Evolutionary conservation across 2,888 invertebrate species (phyloP).

Genomic region (Galerucella pusilla): DNA sequence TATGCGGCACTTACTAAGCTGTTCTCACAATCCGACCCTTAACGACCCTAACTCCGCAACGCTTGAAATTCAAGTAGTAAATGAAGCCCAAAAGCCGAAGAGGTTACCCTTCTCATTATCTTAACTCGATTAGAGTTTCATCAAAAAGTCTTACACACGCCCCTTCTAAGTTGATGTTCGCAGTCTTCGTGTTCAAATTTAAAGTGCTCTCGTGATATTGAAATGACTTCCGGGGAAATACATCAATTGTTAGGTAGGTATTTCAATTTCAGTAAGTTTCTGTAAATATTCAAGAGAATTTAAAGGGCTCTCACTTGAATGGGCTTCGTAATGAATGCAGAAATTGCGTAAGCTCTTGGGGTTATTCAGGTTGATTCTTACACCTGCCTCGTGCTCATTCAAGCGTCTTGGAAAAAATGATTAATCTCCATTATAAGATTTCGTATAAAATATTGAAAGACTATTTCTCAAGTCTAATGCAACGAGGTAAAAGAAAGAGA

Average conservation of each 20-base stretch:
- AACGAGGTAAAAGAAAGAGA: too few relatives aligned
- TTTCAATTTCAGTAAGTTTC: neutral
- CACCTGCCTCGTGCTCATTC: neutral
- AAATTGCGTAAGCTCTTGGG: neutral
- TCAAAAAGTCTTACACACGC: neutral
- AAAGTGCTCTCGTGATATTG: neutral
- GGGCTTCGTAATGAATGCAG: neutral
- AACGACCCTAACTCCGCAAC: neutral
- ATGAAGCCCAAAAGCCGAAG: neutral
- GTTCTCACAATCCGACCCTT: neutral
- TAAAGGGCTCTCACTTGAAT: neutral
- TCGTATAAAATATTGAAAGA: too few relatives aligned
- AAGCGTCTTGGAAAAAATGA: neutral
- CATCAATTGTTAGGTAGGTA: neutral
- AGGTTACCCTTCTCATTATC: conserved; percentile 9
- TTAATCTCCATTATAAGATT: too few relatives aligned
- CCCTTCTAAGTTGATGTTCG: neutral
- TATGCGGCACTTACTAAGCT: neutral
- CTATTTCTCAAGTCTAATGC: too few relatives aligned
- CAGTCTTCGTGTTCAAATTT: neutral
- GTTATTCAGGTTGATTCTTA: neutral
- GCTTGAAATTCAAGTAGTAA: neutral
- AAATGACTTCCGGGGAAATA: conserved; percentile 6
- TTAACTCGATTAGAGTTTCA: neutral
- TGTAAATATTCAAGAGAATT: neutral